Conservation (phyloP, 2,888 invertebrate genomes). For the Cheilosia pagana region DNA sequence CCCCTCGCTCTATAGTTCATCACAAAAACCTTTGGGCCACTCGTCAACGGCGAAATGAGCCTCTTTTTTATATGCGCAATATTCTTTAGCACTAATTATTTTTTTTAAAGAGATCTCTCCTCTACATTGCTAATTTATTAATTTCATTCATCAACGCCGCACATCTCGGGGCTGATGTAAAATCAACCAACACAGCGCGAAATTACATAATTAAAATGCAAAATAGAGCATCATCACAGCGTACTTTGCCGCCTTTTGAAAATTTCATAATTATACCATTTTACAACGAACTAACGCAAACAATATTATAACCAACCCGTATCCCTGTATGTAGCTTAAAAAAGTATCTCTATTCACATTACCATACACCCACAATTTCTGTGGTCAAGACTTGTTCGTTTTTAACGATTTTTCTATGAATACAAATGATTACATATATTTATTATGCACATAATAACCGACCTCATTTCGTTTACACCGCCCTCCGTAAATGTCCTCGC, state of each 20-base stretch:
- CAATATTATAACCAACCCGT: conserved; percentile 33
- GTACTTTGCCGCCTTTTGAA: neutral
- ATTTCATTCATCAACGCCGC: neutral
- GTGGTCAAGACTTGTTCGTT: neutral
- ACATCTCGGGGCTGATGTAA: neutral
- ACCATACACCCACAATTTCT: conserved; percentile 6
- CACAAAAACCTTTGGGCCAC: too few relatives aligned
- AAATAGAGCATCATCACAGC: conserved; percentile 11
- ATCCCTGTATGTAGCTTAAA: neutral
- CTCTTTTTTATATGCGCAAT: too few relatives aligned
- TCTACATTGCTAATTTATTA: neutral
- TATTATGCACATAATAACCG: neutral
- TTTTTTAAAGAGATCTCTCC: too few relatives aligned
- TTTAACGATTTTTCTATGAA: conserved; percentile 5
- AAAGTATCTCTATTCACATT: neutral
- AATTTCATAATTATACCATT: conserved; percentile 27
- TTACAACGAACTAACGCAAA: neutral
- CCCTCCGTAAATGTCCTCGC: neutral
- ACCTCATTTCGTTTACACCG: neutral
- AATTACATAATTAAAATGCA: conserved; percentile 38
- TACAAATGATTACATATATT: neutral
- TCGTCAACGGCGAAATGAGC: too few relatives aligned
- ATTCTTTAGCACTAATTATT: too few relatives aligned
- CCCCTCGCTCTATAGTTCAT: too few relatives aligned
- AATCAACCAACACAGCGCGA: neutral